These are phyloP conservation scores for Fukomys damarensis DNA, from an alignment of 2,113 vertebrate species.

Conservation along the genomic window DNA sequence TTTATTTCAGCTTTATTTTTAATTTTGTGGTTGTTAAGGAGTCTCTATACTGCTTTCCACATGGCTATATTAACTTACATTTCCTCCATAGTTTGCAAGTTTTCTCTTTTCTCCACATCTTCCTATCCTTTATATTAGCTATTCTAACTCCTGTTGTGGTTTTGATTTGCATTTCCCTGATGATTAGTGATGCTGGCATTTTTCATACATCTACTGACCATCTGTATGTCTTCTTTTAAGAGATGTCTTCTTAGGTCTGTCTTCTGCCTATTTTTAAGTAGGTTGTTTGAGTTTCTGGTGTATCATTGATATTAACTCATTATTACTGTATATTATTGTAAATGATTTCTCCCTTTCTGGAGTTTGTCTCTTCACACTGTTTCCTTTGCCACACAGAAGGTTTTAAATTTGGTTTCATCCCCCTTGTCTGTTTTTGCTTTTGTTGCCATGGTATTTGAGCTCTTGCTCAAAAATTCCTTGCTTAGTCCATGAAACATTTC, in stretches of 20 bases:
- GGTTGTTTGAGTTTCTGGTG: not conserved
- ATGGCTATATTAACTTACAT: not conserved
- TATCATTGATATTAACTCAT: not conserved
- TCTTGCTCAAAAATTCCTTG: not conserved
- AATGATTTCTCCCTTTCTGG: not conserved
- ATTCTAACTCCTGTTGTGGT: not conserved
- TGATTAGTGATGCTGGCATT: not conserved
- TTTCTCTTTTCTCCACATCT: not conserved
- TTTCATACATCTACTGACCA: not conserved
- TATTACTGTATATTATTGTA: not conserved
- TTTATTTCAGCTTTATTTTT: not conserved
- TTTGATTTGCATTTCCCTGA: not conserved
- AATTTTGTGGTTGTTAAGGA: not conserved
- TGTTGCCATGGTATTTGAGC: not conserved
- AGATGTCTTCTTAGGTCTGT: not conserved
- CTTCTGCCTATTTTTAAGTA: not conserved
- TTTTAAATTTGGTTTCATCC: not conserved
- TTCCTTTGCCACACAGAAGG: not conserved
- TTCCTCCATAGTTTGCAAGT: not conserved
- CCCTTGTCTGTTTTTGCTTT: not conserved
- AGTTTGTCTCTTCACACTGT: not conserved
- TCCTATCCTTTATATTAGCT: not conserved
- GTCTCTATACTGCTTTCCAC: not conserved
- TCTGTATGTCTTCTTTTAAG: not conserved
- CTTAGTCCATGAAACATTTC: not conserved